Evolutionary conservation across 2,797 vertebrate genomes (phyloP).

Genomic region (Hoplostethus atlanticus): DNA sequence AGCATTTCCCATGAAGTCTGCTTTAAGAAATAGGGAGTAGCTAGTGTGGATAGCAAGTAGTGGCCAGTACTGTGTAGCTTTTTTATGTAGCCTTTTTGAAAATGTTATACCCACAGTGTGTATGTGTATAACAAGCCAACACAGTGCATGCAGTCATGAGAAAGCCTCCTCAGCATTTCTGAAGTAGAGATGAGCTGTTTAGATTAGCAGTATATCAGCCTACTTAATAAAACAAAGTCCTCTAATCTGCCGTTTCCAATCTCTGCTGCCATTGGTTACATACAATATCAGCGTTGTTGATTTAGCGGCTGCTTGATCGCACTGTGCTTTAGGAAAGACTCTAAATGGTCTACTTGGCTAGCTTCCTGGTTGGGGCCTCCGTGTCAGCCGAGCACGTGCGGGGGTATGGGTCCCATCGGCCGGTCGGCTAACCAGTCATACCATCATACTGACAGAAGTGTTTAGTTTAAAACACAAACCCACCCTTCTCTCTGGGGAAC

Average conservation of each 20-base stretch:
- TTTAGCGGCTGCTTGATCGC: background rate
- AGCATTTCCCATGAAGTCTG: background rate
- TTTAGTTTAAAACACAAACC: constrained; percentile 47
- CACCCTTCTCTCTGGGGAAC: constrained; percentile 17
- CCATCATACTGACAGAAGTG: constrained; percentile 15
- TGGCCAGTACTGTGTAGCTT: background rate
- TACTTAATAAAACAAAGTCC: constrained; percentile 1
- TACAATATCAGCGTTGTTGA: background rate
- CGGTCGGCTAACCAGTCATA: constrained; percentile 1
- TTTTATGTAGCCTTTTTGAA: background rate
- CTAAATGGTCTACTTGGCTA: constrained; percentile 3
- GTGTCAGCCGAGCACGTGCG: constrained; percentile 35
- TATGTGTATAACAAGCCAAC: too few species aligned
- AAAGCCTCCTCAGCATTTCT: constrained; percentile 6
- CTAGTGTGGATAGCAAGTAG: background rate
- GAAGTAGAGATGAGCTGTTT: background rate
- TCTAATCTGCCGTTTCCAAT: constrained; percentile 6
- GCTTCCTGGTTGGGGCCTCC: background rate
- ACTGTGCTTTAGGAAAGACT: background rate
- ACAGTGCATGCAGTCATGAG: background rate
- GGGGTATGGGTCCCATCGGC: constrained; percentile 13
- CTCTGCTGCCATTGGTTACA: constrained; percentile 2
- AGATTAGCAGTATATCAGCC: constrained; percentile 6
- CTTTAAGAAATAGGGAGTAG: background rate
- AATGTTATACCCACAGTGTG: background rate